Evolutionary conservation across 2,797 vertebrate species (phyloP).

Genomic region (Cuniculus paca): DNA sequence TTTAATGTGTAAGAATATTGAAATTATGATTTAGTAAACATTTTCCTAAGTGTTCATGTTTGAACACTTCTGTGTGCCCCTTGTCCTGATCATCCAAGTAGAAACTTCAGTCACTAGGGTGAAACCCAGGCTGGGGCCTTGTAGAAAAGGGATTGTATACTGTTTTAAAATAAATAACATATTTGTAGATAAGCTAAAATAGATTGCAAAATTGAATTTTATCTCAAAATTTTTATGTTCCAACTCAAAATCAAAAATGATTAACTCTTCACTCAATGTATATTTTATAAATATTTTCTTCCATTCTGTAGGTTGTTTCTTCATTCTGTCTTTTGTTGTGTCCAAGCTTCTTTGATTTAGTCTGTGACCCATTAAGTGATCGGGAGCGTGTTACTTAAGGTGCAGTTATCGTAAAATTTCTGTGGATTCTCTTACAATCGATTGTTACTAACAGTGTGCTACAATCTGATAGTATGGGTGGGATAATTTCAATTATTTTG

Average conservation of each 20-base stretch:
- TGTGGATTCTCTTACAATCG: neutral
- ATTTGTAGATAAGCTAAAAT: neutral
- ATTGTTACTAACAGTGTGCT: neutral
- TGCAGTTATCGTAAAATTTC: neutral
- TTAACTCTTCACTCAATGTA: neutral
- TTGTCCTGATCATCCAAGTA: neutral
- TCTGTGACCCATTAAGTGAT: neutral
- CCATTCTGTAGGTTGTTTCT: neutral
- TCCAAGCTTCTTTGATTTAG: neutral
- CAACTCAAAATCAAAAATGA: slow-evolving; percentile 21
- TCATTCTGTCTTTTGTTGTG: neutral
- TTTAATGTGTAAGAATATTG: slow-evolving; percentile 1
- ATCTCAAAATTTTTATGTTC: neutral
- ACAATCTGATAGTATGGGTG: neutral
- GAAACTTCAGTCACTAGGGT: neutral
- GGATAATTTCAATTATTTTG: neutral
- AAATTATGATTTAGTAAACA: neutral
- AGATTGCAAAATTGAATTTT: slow-evolving; percentile 19
- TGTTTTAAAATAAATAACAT: slow-evolving; percentile 10
- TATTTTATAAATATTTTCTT: neutral
- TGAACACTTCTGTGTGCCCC: neutral
- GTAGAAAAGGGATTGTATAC: neutral
- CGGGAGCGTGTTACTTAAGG: neutral
- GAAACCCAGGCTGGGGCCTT: neutral
- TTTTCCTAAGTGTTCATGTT: neutral